These are phyloP conservation scores for Malthinus flaveolus DNA, from an alignment of 2,888 invertebrate genomes.

Conservation along the genomic window DNA sequence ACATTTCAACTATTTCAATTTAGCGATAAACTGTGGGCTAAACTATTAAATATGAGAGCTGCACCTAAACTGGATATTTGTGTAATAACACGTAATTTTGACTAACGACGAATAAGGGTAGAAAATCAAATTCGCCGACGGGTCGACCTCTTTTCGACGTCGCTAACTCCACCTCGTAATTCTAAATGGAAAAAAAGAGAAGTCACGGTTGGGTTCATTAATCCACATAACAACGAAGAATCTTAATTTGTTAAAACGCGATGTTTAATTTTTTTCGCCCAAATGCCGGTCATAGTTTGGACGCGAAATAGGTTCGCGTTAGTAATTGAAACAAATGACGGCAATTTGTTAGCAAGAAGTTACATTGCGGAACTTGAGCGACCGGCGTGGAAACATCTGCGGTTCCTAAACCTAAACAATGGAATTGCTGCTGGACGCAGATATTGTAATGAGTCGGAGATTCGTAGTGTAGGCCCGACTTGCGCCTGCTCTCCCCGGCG, in stretches of 20 bases:
- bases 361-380: constrained; percentile 28
- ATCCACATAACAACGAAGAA: too few relatives aligned
- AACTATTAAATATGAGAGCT: too few relatives aligned
- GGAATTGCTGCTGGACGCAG: constrained; percentile 25
- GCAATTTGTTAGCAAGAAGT: constrained; percentile 37
- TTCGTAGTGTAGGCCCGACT: constrained; percentile 35
- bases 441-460: constrained; percentile 32
- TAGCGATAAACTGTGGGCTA: too few relatives aligned
- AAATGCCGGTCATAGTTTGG: not conserved
- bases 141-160: too few relatives aligned
- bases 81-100: too few relatives aligned
- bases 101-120: too few relatives aligned
- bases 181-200: too few relatives aligned
- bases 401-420: constrained; percentile 34
- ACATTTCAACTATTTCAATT: too few relatives aligned
- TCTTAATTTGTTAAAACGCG: not conserved
- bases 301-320: constrained; percentile 1
- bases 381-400: constrained; percentile 37
- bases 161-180: too few relatives aligned
- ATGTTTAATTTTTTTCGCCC: not conserved
- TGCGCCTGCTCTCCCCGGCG: constrained; percentile 41
- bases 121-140: too few relatives aligned
- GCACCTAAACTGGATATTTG: too few relatives aligned
- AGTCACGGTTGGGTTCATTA: too few relatives aligned
- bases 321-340: constrained; percentile 32